Evolutionary conservation across 1,140 invertebrate species (phyloP), one percentile per base, ranked within the genome.

Genomic region (Drosophila quadrilineata): DNA sequence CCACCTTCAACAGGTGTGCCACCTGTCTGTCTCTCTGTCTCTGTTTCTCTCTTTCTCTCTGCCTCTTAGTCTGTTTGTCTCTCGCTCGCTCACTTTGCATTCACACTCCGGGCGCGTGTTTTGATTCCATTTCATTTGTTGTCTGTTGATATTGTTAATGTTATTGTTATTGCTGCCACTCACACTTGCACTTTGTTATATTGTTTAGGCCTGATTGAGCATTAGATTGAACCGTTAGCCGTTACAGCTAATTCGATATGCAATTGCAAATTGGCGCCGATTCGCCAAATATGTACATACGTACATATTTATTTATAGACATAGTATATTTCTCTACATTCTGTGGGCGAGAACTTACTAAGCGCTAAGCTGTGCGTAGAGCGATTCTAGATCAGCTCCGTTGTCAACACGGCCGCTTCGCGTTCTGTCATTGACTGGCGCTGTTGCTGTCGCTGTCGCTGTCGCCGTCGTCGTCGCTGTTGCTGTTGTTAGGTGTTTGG

Each of bases 391-490:
- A 75, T 75, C 70, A 70, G 75, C 71, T 69, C 77, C 75, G 75
- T 75, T 80, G 75, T 82, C 75, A 80, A 80, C 75, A 72, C 75
- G 75, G 73, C 71, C 67, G 71, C 62, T 75, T 82, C 77, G 73
- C 76, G 76, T 75, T 82, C 76, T 84, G 77, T 40, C 77, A 84
- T 80, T 80, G 77, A 80, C 76, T 80, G 53, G 21, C 40, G 75
- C 12, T 22, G 64, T 31, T 16, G 46, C 21, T 57, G 65, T 10
- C 33, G 60, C 31, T 19, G 50, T 22, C 43, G 62, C 21, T 21
- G 59, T 53, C n/a, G 69, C 33, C 12, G 35, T 56, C n/a, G 26
- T 3, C 3, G 46, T 17, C 6, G 22, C 14, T 29, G 3, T 40
- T 16, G 58, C 14, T 36, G 60, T 38, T 56, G 52, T 63, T 63